Conservation (phyloP, 2,113 vertebrate genomes). For the Gobius niger region DNA sequence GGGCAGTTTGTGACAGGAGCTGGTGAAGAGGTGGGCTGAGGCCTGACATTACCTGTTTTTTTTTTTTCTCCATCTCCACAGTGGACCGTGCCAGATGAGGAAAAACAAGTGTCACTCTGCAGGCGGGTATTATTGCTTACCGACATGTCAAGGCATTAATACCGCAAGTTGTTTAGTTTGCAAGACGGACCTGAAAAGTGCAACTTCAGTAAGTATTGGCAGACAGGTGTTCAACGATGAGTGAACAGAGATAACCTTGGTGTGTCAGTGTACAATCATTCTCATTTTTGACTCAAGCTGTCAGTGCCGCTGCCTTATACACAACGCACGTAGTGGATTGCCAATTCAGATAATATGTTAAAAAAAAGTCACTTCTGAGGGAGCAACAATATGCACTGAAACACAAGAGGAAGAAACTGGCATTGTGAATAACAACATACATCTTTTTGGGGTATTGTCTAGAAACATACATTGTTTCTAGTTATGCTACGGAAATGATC, state of each 20-base stretch:
- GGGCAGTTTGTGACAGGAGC: conserved; percentile 55
- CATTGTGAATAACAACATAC: too few species aligned
- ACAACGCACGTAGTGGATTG: background rate
- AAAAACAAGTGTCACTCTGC: conserved; percentile 39
- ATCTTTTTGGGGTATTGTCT: too few species aligned
- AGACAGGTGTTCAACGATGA: background rate
- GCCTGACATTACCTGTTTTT: conserved; percentile 44
- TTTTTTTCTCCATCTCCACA: conserved; percentile 26
- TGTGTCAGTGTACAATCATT: background rate
- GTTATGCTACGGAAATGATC: too few species aligned
- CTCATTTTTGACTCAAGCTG: conserved; percentile 1
- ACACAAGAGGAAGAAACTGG: too few species aligned
- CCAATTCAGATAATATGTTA: too few species aligned
- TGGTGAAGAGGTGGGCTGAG: conserved; percentile 50
- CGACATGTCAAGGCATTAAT: conserved; percentile 28
- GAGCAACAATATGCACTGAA: too few species aligned
- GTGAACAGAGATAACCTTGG: background rate
- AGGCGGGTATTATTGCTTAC: conserved; percentile 30
- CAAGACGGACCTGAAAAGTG: conserved; percentile 11
- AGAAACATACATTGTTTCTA: too few species aligned
- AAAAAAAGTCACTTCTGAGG: too few species aligned
- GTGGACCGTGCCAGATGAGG: conserved; percentile 20
- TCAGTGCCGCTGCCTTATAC: background rate
- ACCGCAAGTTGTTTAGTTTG: conserved; percentile 10
- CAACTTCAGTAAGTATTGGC: conserved; percentile 11